phyloP scores from a whole-genome alignment of 2,797 vertebrate genomes.

The Potorous gilbertii region DNA sequence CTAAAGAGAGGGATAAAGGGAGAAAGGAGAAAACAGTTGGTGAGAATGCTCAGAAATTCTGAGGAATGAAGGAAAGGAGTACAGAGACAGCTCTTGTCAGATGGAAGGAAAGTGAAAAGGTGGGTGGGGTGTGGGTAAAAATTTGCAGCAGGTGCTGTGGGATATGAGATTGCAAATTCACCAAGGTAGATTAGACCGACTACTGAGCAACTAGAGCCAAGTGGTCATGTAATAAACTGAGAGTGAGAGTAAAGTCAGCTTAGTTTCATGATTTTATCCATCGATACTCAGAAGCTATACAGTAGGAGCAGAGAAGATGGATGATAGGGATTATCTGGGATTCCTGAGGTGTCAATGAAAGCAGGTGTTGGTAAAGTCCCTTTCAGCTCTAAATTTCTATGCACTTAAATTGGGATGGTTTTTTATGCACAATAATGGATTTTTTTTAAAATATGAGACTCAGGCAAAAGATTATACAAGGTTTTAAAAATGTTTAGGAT shows the following conservation, averaged over 20 bases:
- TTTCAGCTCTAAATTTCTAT: not conserved
- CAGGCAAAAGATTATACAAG: not conserved
- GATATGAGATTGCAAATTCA: not conserved
- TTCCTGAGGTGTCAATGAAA: too few relatives aligned
- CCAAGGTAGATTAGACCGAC: too few relatives aligned
- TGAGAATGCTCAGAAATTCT: not conserved
- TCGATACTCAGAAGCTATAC: too few relatives aligned
- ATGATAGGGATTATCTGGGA: too few relatives aligned
- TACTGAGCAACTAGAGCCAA: too few relatives aligned
- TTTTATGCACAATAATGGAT: not conserved
- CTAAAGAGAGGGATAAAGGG: not conserved
- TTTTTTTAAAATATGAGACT: not conserved
- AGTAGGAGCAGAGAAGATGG: too few relatives aligned
- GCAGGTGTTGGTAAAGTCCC: not conserved
- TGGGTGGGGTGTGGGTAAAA: too few relatives aligned
- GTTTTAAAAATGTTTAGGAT: not conserved
- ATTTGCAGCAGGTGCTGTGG: not conserved
- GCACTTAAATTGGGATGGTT: not conserved
- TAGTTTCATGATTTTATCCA: too few relatives aligned
- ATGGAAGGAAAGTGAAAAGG: not conserved
- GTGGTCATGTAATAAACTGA: too few relatives aligned
- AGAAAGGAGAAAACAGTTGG: not conserved
- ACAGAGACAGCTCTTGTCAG: not conserved
- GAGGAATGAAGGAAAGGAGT: not conserved
- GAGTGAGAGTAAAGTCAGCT: too few relatives aligned